A percentile compares a stretch with the other conserved stretches of the same genome.
These are phyloP conservation scores for Gerris buenoi DNA, from an alignment of 1,140 invertebrate species.

Conservation along the genomic window DNA sequence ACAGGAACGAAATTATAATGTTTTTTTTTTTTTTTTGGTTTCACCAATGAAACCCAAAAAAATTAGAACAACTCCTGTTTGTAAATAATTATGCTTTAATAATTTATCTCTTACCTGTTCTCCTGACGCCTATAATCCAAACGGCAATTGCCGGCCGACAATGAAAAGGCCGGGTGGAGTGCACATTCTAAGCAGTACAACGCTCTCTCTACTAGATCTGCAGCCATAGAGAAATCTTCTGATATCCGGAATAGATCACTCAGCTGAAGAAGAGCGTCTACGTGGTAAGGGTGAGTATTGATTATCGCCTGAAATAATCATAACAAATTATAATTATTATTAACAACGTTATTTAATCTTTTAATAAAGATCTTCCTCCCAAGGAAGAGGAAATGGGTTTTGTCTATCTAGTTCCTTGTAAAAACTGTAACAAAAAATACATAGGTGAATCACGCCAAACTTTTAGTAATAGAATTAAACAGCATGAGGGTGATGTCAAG, in stretches of 20 bases:
- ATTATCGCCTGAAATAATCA: conserved; percentile 45
- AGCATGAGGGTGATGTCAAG: too few relatives aligned
- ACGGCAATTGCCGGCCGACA: conserved; percentile 54
- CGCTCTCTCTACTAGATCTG: conserved; percentile 62
- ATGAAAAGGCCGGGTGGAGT: conserved; percentile 66
- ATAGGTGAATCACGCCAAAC: too few relatives aligned
- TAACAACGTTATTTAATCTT: too few relatives aligned
- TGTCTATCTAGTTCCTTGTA: too few relatives aligned
- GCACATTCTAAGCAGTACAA: conserved; percentile 59
- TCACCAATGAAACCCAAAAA: too few relatives aligned
- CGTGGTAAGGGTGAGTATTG: conserved; percentile 62
- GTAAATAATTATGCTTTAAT: too few relatives aligned
- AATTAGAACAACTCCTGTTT: too few relatives aligned
- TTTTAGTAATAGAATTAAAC: not conserved
- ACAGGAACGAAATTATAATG: too few relatives aligned
- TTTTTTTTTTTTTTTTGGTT: too few relatives aligned
- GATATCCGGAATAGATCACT: conserved; percentile 64
- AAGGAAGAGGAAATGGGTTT: too few relatives aligned
- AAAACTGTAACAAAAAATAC: too few relatives aligned
- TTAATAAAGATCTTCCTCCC: not conserved
- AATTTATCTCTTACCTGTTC: conserved; percentile 63
- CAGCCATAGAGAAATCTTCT: conserved; percentile 63
- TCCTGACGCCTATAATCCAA: conserved; percentile 68
- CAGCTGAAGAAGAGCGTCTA: conserved; percentile 72
- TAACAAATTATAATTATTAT: too few relatives aligned